phyloP scores from a whole-genome alignment of 2,888 invertebrate genomes.

The Agrilus cyanescens region DNA sequence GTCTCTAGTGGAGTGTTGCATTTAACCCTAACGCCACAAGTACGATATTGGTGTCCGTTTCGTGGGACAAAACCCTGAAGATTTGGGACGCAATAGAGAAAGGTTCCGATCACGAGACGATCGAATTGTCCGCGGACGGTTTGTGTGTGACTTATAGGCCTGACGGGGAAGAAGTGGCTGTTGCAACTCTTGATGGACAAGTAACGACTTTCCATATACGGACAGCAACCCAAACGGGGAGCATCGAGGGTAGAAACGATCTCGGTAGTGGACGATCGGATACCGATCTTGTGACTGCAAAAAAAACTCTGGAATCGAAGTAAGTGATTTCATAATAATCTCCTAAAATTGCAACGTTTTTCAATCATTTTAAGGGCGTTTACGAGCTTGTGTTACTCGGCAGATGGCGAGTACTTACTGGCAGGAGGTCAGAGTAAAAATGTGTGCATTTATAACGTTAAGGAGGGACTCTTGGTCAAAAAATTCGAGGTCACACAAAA shows the following conservation, averaged over 20 bases:
- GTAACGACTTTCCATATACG: conserved; percentile 69
- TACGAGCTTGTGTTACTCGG: conserved; percentile 82
- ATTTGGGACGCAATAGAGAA: conserved; percentile 87
- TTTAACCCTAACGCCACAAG: conserved; percentile 67
- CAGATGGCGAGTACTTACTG: conserved; percentile 81
- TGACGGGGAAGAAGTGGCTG: conserved; percentile 85
- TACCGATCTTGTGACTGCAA: conserved; percentile 76
- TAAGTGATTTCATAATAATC: conserved; percentile 36
- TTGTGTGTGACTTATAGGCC: conserved; percentile 78
- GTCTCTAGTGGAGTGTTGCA: conserved; percentile 43
- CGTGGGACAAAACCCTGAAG: conserved; percentile 89
- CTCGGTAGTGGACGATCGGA: conserved; percentile 75
- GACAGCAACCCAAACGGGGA: conserved; percentile 56
- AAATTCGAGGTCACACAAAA: conserved; percentile 94
- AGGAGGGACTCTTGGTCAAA: conserved; percentile 71
- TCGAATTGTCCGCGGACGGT: conserved; percentile 68
- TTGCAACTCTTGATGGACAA: conserved; percentile 79
- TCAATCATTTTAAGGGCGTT: conserved; percentile 59
- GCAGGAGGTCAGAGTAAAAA: conserved; percentile 91
- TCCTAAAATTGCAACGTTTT: conserved; percentile 2
- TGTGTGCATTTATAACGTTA: conserved; percentile 86
- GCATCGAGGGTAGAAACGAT: conserved; percentile 83
- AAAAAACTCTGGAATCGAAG: conserved; percentile 75
- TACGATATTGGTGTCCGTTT: conserved; percentile 70
- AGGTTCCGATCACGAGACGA: conserved; percentile 68